Evolutionary conservation across 2,113 vertebrate species (phyloP).

Genomic region (Ochotona curzoniae): DNA sequence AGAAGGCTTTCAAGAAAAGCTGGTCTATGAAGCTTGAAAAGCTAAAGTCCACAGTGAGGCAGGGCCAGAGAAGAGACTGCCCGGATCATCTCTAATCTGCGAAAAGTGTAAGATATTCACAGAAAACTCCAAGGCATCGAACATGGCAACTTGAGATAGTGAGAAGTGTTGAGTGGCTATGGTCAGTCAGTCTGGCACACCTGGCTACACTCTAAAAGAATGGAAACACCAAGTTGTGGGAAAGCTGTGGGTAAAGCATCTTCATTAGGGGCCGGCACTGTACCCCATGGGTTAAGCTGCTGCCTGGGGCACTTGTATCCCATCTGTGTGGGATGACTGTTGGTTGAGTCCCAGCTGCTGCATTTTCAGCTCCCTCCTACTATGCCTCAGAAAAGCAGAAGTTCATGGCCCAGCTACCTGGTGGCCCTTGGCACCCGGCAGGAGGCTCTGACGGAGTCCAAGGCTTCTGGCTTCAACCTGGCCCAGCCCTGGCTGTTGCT

Average conservation of each 20-base stretch:
- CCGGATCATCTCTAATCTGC: not conserved
- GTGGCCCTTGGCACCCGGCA: no score
- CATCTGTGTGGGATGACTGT: no score
- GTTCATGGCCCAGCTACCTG: no score
- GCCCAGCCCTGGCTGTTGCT: no score
- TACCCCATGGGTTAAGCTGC: no score
- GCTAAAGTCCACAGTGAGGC: not conserved
- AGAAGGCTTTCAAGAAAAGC: not conserved
- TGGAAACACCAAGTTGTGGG: not conserved
- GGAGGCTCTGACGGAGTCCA: no score
- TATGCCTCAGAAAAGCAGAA: no score
- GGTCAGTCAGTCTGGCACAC: not conserved
- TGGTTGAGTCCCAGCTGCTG: no score
- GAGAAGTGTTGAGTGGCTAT: constrained; percentile 6
- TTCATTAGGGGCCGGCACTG: not conserved
- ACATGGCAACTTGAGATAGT: not conserved
- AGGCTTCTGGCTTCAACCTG: no score
- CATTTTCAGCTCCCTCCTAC: no score
- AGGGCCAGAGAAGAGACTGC: not conserved
- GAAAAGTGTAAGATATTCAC: not conserved
- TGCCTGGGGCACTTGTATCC: no score
- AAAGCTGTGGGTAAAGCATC: not conserved
- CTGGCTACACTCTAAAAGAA: constrained; percentile 1
- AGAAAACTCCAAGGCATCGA: not conserved
- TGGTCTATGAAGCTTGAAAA: constrained; percentile 4